A percentile compares a stretch with the other conserved stretches of the same genome.
Evolutionary conservation across 1,140 invertebrate genomes (phyloP).

Genomic region (Habropoda laboriosa): DNA sequence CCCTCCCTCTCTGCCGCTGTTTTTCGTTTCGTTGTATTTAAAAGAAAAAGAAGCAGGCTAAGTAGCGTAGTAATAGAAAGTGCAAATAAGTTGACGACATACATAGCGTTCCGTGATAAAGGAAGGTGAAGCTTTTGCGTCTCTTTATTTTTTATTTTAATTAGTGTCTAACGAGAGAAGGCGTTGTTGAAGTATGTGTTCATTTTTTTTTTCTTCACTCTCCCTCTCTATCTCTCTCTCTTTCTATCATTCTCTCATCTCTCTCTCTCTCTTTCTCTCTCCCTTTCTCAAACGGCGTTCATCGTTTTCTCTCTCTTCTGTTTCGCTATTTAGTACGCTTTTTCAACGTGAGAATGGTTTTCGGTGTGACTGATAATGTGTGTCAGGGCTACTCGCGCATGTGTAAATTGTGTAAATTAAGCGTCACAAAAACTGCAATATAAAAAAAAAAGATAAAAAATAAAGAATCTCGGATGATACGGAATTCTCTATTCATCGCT

Average conservation of each 20-base stretch:
- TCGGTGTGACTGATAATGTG: constrained; percentile 60
- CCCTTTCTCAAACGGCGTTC: constrained; percentile 10
- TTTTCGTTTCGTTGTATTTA: constrained; percentile 23
- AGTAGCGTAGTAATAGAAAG: constrained; percentile 40
- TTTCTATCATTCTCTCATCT: constrained; percentile 26
- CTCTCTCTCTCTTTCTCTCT: not conserved
- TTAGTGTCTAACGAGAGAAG: constrained; percentile 9
- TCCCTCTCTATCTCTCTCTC: not conserved
- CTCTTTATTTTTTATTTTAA: constrained; percentile 23
- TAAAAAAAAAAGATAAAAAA: not conserved
- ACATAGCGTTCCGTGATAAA: constrained; percentile 11
- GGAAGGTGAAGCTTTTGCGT: constrained; percentile 30
- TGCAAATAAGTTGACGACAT: constrained; percentile 19
- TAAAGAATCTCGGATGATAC: constrained; percentile 52
- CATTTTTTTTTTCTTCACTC: constrained; percentile 39
- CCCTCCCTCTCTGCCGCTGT: not conserved
- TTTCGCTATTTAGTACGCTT: constrained; percentile 53
- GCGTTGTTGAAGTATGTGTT: constrained; percentile 13
- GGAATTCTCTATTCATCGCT: constrained; percentile 64
- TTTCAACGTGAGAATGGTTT: constrained; percentile 66
- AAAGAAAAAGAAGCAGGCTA: constrained; percentile 8
- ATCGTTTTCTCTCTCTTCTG: constrained; percentile 35
- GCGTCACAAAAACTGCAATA: constrained; percentile 62
- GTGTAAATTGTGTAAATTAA: constrained; percentile 71
- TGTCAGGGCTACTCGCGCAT: constrained; percentile 74